Base-by-base conservation (phyloP, 2,888 invertebrate genomes). In the Maniola hyperantus region DNA sequence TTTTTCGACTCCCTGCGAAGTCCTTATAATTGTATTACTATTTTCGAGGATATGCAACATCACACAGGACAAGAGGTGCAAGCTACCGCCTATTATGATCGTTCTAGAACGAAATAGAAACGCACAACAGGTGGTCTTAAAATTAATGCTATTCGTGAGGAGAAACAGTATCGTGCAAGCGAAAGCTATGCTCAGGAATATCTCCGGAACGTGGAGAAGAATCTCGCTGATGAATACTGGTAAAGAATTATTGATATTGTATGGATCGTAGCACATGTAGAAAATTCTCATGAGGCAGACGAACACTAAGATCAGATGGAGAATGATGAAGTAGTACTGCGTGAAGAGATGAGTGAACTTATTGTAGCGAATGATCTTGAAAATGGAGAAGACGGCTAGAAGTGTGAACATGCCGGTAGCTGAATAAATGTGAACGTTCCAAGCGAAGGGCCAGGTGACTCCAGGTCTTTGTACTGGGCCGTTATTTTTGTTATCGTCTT, bases 351-450 rank as follows among this genome's bases (percentile, higher is more conserved):
- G 97, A 6, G 97, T 96, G 76, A 96, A 95, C 79, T 96, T 96
- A 87, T 97, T 96, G 85, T 97, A 96, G 63, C 97, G 95, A 55
- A 98, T 95, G 72, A 98, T 94, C 87, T 97, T 97, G 79, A 97
- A 95, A 68, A 97, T 95, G 26, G 97, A 97, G 82, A 96, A 97
- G 0, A 97, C 93, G 0, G 97, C 97, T 76, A 98, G 89, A 11
- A 97, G 91, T 0, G 97, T 96, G 82, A 98, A 98, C 79, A 97
- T 94, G 15, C 96, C 95, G 0, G 97, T 98, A 0, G 97, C 96
- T 50, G 97, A 88, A 88, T 98, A 98, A 6, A 98, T 96, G 82
- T 98, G 98, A 8, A 98, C 94, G 78, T 97, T 97, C 98, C 98
- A 98, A 1, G 97, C 97, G 73, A 97, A 95, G 0, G 96, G 94